Evolutionary conservation across 2,113 vertebrate species (phyloP), one percentile per base, ranked within the genome.

Genomic region (Muntiacus reevesi): DNA sequence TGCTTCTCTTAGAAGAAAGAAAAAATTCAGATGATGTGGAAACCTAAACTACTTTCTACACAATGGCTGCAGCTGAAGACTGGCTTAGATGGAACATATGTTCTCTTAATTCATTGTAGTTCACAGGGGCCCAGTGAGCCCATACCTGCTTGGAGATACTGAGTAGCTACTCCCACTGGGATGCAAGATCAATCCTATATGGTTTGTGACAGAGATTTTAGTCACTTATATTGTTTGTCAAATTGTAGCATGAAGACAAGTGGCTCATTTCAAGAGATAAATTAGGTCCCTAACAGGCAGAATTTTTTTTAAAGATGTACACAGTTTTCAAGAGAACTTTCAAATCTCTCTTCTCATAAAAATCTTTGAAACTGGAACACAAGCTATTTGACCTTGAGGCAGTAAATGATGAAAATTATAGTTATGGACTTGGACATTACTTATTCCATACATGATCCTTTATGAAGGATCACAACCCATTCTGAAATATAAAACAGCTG

Each of bases 321-420:
- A 21, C 45, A n/a, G 59, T 79, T 87, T 94, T 94, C 52, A 76
- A 87, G 86, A 91, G 45, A 95, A 91, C 45, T 76, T 95, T 91
- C 25, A 78, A 83, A 89, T 60, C 55, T 67, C 52, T 83, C 30
- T 87, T 86, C 76, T 95, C 28, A 82, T 60, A 82, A 96, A 93
- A 94, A 60, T 59, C 17, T 93, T 59, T 12, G 91, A 57, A 87
- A 74, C 2, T 43, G 3, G 16, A 89, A 89, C 19, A 93, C 33
- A 83, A 64, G 55, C 55, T 74, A 52, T 47, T 30, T 43, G 15
- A 60, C 62, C 47, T 78, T 52, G 0, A 87, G 9, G 76, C 3
- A 54, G 33, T 89, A 36, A 94, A 92, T 76, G n/a, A 54, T 93
- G 27, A 52, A 88, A 43, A 87, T 33, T 40, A 4, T 21, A 78